Evolutionary conservation across 2,888 invertebrate genomes (phyloP).

Genomic region (Stomorhina lunata): DNA sequence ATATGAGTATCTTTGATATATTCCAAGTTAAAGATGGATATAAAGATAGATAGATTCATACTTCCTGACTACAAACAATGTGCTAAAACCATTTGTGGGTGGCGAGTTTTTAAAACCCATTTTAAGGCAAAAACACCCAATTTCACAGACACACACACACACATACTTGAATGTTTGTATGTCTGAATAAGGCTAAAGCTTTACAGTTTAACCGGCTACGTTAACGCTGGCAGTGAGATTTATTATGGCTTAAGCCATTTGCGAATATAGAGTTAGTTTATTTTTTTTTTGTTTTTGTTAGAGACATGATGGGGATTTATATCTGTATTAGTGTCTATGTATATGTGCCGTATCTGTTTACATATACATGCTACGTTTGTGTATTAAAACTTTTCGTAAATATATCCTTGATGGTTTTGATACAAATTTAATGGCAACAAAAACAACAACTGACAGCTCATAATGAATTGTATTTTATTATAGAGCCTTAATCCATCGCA

Average conservation of each 20-base stretch:
- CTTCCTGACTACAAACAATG: constrained; percentile 46
- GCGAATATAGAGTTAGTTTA: constrained; percentile 63
- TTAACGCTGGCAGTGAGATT: constrained; percentile 63
- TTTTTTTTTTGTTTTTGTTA: constrained; percentile 21
- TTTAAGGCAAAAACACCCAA: neutral
- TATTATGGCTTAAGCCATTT: constrained; percentile 67
- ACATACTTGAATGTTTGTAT: neutral
- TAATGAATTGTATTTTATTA: constrained; percentile 66
- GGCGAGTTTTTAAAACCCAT: constrained; percentile 40
- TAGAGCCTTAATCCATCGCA: constrained; percentile 66
- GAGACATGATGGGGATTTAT: constrained; percentile 28
- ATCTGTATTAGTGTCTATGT: constrained; percentile 60
- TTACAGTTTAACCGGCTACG: constrained; percentile 55
- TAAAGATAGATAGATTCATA: constrained; percentile 11
- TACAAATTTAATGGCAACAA: constrained; percentile 69
- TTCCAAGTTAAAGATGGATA: no score
- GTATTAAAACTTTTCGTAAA: constrained; percentile 60
- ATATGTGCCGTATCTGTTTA: constrained; percentile 8
- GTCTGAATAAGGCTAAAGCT: constrained; percentile 41
- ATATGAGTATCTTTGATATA: constrained; percentile 28
- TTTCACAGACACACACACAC: neutral
- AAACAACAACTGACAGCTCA: constrained; percentile 69
- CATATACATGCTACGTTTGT: constrained; percentile 16
- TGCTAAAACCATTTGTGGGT: constrained; percentile 44
- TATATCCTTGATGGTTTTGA: constrained; percentile 65